These are phyloP conservation scores for Pangasius djambal DNA, from an alignment of 2,797 vertebrate species.

Conservation along the genomic window DNA sequence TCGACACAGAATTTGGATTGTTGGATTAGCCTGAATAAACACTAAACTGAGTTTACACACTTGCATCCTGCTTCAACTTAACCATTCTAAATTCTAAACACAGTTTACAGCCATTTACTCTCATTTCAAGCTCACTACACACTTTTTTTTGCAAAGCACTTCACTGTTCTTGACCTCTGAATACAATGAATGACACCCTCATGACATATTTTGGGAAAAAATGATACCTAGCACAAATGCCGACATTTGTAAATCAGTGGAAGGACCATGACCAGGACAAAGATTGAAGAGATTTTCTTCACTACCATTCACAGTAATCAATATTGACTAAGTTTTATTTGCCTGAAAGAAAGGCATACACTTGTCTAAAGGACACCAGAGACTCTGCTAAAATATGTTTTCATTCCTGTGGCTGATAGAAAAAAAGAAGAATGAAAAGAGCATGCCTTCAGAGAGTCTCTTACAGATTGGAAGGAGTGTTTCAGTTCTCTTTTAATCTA, in stretches of 20 bases:
- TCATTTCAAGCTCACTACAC: not conserved
- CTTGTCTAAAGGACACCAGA: not conserved
- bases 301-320: not conserved
- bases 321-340: not conserved
- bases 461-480: not conserved
- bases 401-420: not conserved
- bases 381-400: not conserved
- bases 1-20: not conserved
- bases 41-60: not conserved
- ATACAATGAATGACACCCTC: not conserved
- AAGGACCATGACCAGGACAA: slow-evolving; percentile 1
- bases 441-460: not conserved
- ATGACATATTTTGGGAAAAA: not conserved
- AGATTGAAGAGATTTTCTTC: slow-evolving; percentile 11
- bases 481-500: not conserved
- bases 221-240: not conserved
- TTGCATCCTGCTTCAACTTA: not conserved
- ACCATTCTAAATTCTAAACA: not conserved
- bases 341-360: slow-evolving; percentile 5
- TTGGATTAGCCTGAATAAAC: not conserved
- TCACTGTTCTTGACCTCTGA: not conserved
- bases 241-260: not conserved
- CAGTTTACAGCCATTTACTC: not conserved
- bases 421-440: slow-evolving; percentile 2
- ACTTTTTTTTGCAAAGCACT: not conserved